phyloP scores from a whole-genome alignment of 64 coral and sea anemone genomes.

The Hydrozoanthus tunicans region DNA sequence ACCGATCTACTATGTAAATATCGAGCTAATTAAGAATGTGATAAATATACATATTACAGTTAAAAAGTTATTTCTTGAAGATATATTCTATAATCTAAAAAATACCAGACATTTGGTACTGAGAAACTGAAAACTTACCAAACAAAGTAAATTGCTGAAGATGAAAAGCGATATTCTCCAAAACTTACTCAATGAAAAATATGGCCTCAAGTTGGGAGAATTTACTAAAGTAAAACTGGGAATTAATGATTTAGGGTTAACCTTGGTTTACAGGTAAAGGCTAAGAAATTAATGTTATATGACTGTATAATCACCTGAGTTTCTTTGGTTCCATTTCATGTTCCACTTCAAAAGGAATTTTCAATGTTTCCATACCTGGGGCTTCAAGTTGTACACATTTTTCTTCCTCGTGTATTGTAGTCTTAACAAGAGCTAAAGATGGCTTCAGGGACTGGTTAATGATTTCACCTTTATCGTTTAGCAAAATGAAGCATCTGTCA shows the following conservation, averaged over 20 bases:
- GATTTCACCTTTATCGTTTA: conserved; percentile 60
- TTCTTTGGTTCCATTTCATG: conserved; percentile 48
- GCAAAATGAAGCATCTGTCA: conserved; percentile 62
- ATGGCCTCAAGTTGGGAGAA: no score
- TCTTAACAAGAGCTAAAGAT: conserved; percentile 64
- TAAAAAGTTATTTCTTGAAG: no score
- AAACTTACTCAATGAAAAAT: no score
- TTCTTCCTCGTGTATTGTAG: conserved; percentile 47
- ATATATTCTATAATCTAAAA: no score
- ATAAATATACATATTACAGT: no score
- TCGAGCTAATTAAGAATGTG: no score
- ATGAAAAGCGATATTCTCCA: no score
- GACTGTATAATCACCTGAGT: neutral
- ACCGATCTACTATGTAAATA: no score
- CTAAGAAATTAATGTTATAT: no score
- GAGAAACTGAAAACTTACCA: no score
- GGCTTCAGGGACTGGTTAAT: conserved; percentile 59
- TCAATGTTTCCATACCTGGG: conserved; percentile 77
- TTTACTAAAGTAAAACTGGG: neutral
- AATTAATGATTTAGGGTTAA: conserved; percentile 2
- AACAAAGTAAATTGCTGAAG: no score
- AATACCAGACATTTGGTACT: no score
- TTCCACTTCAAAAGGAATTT: conserved; percentile 34
- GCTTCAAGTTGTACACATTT: conserved; percentile 60
- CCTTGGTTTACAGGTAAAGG: neutral